phyloP scores from a whole-genome alignment of 2,888 invertebrate species.

The Tortrix viridana region DNA sequence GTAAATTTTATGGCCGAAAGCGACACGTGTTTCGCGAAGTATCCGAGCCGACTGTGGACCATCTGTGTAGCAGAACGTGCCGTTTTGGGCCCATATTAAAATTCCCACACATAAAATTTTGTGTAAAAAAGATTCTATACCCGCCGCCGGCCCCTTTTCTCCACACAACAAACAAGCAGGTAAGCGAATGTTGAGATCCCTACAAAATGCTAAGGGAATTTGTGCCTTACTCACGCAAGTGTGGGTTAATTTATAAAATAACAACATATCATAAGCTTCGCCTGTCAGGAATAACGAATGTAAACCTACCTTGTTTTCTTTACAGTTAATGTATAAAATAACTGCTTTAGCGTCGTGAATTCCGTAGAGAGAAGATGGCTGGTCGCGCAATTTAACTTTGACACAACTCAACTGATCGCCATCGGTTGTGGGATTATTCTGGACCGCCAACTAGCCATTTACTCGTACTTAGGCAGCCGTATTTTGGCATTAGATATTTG shows the following conservation, averaged over 20 bases:
- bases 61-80: slow-evolving; percentile 81
- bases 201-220: slow-evolving; percentile 66
- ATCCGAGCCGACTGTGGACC: slow-evolving; percentile 70
- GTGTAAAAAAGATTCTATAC: slow-evolving; percentile 72
- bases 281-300: slow-evolving; percentile 54
- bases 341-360: slow-evolving; percentile 44
- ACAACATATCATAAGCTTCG: slow-evolving; percentile 57
- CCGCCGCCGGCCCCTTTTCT: slow-evolving; percentile 73
- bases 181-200: slow-evolving; percentile 80
- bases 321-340: slow-evolving; percentile 56
- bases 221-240: slow-evolving; percentile 70
- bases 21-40: slow-evolving; percentile 75
- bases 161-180: slow-evolving; percentile 82
- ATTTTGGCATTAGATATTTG: too few species aligned
- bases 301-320: slow-evolving; percentile 63
- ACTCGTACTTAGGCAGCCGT: slow-evolving; percentile 29
- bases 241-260: slow-evolving; percentile 60
- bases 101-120: slow-evolving; percentile 82
- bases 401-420: slow-evolving; percentile 40
- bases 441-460: slow-evolving; percentile 44
- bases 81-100: slow-evolving; percentile 76
- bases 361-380: slow-evolving; percentile 43
- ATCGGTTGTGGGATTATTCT: slow-evolving; percentile 23
- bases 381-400: slow-evolving; percentile 51
- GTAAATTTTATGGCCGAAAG: slow-evolving; percentile 58